Conservation (phyloP, 2,888 invertebrate genomes). For the Athalia rosae region DNA sequence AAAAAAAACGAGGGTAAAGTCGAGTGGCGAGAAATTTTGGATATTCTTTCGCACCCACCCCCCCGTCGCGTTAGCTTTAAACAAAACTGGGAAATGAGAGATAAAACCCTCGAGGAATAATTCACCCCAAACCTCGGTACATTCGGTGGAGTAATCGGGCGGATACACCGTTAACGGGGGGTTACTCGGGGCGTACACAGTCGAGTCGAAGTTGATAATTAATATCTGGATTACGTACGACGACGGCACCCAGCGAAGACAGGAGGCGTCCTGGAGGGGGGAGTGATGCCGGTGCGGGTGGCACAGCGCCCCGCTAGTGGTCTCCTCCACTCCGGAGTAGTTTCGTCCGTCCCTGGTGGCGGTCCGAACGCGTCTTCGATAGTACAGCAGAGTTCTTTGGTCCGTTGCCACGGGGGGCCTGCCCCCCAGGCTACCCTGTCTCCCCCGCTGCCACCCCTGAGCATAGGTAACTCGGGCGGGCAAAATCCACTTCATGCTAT, state of each 20-base stretch:
- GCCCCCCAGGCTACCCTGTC: slow-evolving; percentile 65
- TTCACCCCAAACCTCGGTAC: too few relatives aligned
- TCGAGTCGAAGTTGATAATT: too few relatives aligned
- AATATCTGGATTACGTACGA: background rate
- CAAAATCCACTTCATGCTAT: slow-evolving; percentile 71
- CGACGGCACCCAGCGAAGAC: slow-evolving; percentile 54
- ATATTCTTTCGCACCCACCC: too few relatives aligned
- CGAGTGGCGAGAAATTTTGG: too few relatives aligned
- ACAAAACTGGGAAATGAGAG: too few relatives aligned
- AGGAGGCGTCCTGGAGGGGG: slow-evolving; percentile 72
- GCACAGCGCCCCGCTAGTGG: slow-evolving; percentile 79
- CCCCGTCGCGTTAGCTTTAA: too few relatives aligned
- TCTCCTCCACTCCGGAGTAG: slow-evolving; percentile 78
- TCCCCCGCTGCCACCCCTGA: slow-evolving; percentile 66
- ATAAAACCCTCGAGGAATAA: too few relatives aligned
- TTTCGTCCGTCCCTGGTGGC: slow-evolving; percentile 80
- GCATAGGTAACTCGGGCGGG: slow-evolving; percentile 53
- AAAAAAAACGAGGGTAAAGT: too few relatives aligned
- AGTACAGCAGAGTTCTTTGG: slow-evolving; percentile 74
- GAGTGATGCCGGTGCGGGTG: slow-evolving; percentile 75
- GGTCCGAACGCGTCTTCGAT: slow-evolving; percentile 77
- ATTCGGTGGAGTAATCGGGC: too few relatives aligned
- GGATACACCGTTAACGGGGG: too few relatives aligned
- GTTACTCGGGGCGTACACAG: too few relatives aligned
- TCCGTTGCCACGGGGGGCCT: slow-evolving; percentile 77